Evolutionary conservation across 2,888 invertebrate species (phyloP), one percentile per base, ranked within the genome.

Genomic region (Agrochola macilenta): DNA sequence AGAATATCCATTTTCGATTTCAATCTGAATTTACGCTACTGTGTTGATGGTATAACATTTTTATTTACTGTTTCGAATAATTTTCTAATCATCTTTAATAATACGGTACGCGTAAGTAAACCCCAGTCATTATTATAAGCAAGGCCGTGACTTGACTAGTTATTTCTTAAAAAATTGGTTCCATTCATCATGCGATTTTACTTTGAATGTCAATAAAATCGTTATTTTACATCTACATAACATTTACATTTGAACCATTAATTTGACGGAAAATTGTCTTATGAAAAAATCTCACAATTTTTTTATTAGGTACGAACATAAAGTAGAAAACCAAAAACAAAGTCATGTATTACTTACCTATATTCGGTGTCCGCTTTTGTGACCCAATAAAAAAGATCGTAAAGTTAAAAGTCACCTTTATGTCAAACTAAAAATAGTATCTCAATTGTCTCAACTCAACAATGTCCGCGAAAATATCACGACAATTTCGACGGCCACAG

Each of bases 71-170:
- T 20, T 61, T 39, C 12, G 9, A 83, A 78, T 66, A 5, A 23
- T 61, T 57, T 79, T 79, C 61, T 17, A 58, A 72, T 46, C 14
- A 52, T 39, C 35, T 75, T 52, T 69, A 39, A 66, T 58, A 73
- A 30, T 52, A 49, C 35, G 49, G 39, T 64, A 64, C 65, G 75
- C 70, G 71, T 74, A 74, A 82, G 60, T 87, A 30, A 82, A 76
- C 35, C 20, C 12, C 39, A 49, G 60, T 74, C 86, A 70, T 86
- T 78, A 85, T 74, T 61, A 46, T 70, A 61, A 68, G 75, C 86
- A 76, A 78, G 78, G 86, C 46, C 75, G 35, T 60, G 46, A 75
- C 57, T 77, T 65, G 12, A 57, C 2, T 66, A 23, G 8, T 52
- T 52, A 63, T 43, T 61, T 60, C 39, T 74, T 39, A 52, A 63